Base-by-base conservation (phyloP, 2,888 invertebrate species). In the Mallateleia sp. region DNA sequence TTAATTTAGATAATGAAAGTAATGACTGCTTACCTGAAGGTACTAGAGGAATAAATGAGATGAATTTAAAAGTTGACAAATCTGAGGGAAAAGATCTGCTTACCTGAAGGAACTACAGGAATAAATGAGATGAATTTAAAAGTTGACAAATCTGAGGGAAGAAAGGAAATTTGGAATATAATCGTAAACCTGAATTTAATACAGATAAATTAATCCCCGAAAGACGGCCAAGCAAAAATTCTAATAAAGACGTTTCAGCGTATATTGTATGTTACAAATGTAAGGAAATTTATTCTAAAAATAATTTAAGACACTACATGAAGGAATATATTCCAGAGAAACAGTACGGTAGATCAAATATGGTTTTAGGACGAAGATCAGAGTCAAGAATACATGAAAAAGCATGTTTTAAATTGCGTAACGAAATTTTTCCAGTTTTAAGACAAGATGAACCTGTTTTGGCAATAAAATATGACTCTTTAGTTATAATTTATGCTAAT, bases 391-490 rank as follows among this genome's bases (percentile, higher is more conserved):
- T 66, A 6, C 66, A 66, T 8, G 47, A 66, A 14, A 66, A 66
- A 42, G 66, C 66, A 8, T 32, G 50, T 24, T 18, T 2, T 4
- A 66, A 66, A 50, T 6, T 32, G 4, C 32, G 5, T 69, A 54
- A 20, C 14, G 11, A 52, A 15, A 28, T 90, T 1, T 90, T 89
- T 58, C 88, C 88, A 2, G 64, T 83, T 3, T n/a, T 91, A 47
- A 45, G 86, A 52, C 87, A 87, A 38, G 87, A 90, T 67, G 75
- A 81, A 6, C 62, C 88, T 7, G 80, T 69, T 18, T 54, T 66
- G 9, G 50, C 71, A 4, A 89, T 89, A 6, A 72, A 83, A 45
- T 88, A 89, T 54, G 90, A 90, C 56, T 42, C 66, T 38, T 56
- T 90, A 18, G 32, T 90, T 2, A 90, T 90, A 66, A 18, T 56